phyloP scores from a whole-genome alignment of 2,797 vertebrate genomes.

The Poeciliopsis paucimaculata region DNA sequence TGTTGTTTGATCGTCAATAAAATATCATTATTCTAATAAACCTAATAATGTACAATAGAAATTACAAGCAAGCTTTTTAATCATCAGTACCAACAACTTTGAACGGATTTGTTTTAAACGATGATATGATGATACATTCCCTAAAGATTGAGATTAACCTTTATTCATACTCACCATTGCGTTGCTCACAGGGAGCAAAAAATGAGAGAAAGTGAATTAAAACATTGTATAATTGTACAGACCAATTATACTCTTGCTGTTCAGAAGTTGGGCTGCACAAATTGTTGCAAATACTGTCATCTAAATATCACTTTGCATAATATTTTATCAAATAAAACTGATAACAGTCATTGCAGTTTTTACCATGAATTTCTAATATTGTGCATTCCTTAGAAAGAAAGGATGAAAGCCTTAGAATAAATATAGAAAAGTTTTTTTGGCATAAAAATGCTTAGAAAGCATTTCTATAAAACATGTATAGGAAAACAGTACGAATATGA shows the following conservation, averaged over 20 bases:
- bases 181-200: conserved; percentile 84
- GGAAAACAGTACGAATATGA: background rate
- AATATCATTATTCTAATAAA: background rate
- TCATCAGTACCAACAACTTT: background rate
- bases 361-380: background rate
- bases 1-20: background rate
- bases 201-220: conserved; percentile 77
- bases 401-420: background rate
- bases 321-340: background rate
- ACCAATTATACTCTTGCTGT: conserved; percentile 17
- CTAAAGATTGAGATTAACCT: conserved; percentile 13
- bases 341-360: background rate
- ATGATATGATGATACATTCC: background rate
- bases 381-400: background rate
- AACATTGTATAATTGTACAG: conserved; percentile 38
- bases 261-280: background rate
- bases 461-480: background rate
- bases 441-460: background rate
- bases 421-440: background rate
- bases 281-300: background rate
- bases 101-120: background rate
- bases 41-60: background rate
- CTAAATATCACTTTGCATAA: background rate
- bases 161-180: conserved; percentile 87
- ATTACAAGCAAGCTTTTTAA: background rate